Evolutionary conservation across 2,888 invertebrate genomes (phyloP).

Genomic region (Caenorhabditis zanzibari): DNA sequence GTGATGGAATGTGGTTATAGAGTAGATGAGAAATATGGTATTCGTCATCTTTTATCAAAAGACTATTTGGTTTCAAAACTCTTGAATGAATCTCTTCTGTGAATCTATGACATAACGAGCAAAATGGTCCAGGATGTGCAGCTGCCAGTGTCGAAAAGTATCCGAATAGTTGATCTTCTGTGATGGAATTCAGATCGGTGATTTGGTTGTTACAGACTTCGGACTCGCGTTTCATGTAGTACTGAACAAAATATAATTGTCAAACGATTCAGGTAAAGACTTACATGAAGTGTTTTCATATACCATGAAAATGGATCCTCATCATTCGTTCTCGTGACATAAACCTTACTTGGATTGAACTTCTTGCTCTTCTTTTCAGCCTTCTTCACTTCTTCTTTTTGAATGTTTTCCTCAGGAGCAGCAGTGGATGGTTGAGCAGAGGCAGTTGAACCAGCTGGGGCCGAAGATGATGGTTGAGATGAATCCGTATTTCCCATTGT

Average conservation of each 20-base stretch:
- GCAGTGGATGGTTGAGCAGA: conserved; percentile 10
- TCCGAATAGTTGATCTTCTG: conserved; percentile 72
- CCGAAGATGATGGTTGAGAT: background rate
- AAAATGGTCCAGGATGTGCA: conserved; percentile 72
- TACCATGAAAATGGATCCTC: conserved; percentile 57
- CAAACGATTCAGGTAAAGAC: conserved; percentile 11
- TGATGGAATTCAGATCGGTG: conserved; percentile 66
- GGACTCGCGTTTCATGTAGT: conserved; percentile 58
- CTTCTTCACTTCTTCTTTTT: conserved; percentile 9
- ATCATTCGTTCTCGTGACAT: conserved; percentile 35
- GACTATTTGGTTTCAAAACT: conserved; percentile 49
- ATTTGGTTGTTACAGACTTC: conserved; percentile 66
- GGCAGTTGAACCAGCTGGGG: background rate
- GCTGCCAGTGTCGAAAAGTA: conserved; percentile 69
- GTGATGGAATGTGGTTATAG: conserved; percentile 66
- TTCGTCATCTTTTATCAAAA: conserved; percentile 65
- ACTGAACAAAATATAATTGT: conserved; percentile 44
- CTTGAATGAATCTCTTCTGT: conserved; percentile 57
- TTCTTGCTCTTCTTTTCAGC: background rate
- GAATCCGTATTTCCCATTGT: conserved; percentile 6
- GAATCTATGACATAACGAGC: conserved; percentile 70
- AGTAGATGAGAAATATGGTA: conserved; percentile 57
- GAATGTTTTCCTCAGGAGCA: conserved; percentile 5
- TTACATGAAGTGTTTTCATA: conserved; percentile 61
- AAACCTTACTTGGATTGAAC: conserved; percentile 30